phyloP scores from a whole-genome alignment of 2,888 invertebrate species.

The Zele albiditarsus region DNA sequence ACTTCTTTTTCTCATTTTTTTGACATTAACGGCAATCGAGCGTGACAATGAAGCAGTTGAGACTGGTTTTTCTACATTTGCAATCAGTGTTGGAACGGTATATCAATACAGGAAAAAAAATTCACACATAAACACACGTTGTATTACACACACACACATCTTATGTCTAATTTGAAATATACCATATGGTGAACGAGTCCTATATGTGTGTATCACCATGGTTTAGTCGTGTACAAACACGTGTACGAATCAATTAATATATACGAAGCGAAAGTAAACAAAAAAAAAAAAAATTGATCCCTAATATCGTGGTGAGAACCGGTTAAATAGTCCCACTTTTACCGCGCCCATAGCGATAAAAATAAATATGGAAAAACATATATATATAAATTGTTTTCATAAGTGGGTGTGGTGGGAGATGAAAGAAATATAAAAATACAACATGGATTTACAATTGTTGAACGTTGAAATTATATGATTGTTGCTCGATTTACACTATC shows the following conservation, averaged over 20 bases:
- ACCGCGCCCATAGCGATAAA: neutral
- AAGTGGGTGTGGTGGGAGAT: neutral
- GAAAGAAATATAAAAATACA: neutral
- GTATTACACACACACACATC: neutral
- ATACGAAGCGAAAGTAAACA: neutral
- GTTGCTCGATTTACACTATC: neutral
- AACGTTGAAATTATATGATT: neutral
- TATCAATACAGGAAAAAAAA: neutral
- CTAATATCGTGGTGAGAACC: neutral
- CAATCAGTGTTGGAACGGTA: neutral
- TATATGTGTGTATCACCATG: neutral
- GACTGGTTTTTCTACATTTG: slow-evolving; percentile 40
- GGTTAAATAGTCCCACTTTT: slow-evolving; percentile 13
- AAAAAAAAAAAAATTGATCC: neutral
- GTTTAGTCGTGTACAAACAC: neutral
- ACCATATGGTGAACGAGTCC: neutral
- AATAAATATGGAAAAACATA: neutral
- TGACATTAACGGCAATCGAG: slow-evolving; percentile 21
- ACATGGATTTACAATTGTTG: neutral
- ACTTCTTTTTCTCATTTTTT: slow-evolving; percentile 1
- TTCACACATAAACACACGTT: neutral
- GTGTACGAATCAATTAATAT: neutral
- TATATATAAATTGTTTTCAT: neutral
- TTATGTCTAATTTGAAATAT: neutral
- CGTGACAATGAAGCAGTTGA: slow-evolving; percentile 34